Evolutionary conservation across 2,797 vertebrate genomes (phyloP).

Genomic region (Acrossocheilus wenchowensis): DNA sequence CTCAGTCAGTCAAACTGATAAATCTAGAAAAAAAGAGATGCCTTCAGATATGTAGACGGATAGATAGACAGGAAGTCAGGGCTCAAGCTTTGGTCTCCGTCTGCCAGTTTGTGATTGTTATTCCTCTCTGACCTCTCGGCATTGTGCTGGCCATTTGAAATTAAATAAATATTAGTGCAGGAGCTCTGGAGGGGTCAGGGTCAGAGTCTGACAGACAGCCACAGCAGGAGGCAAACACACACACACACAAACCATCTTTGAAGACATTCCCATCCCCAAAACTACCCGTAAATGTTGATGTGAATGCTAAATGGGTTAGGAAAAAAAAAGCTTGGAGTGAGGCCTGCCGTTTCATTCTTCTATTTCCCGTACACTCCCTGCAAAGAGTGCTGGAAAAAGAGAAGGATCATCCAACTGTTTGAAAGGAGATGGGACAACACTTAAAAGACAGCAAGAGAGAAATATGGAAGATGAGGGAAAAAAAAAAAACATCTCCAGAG

Average conservation of each 20-base stretch:
- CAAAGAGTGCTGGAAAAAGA: constrained; percentile 15
- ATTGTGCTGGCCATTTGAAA: constrained; percentile 52
- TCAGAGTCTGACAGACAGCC: constrained; percentile 81
- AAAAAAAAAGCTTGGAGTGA: constrained; percentile 16
- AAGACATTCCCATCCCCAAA: constrained; percentile 51
- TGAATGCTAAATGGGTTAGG: constrained; percentile 47
- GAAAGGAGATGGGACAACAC: constrained; percentile 11
- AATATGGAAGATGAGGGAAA: not conserved
- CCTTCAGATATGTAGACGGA: constrained; percentile 5
- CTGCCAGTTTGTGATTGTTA: constrained; percentile 54
- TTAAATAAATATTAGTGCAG: constrained; percentile 83
- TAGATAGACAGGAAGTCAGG: constrained; percentile 13
- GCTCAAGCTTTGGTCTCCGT: constrained; percentile 18
- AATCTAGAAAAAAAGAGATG: not conserved
- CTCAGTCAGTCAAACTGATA: constrained; percentile 10
- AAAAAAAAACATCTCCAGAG: not conserved
- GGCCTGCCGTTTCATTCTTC: not conserved
- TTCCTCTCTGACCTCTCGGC: constrained; percentile 51
- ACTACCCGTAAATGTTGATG: constrained; percentile 30
- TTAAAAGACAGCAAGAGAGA: constrained; percentile 7
- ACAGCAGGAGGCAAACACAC: constrained; percentile 69
- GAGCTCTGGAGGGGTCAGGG: constrained; percentile 79
- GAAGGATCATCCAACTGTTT: constrained; percentile 17
- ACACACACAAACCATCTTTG: constrained; percentile 46
- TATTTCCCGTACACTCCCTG: not conserved